phyloP scores from a whole-genome alignment of 1,140 invertebrate genomes.

The Adelges cooleyi region DNA sequence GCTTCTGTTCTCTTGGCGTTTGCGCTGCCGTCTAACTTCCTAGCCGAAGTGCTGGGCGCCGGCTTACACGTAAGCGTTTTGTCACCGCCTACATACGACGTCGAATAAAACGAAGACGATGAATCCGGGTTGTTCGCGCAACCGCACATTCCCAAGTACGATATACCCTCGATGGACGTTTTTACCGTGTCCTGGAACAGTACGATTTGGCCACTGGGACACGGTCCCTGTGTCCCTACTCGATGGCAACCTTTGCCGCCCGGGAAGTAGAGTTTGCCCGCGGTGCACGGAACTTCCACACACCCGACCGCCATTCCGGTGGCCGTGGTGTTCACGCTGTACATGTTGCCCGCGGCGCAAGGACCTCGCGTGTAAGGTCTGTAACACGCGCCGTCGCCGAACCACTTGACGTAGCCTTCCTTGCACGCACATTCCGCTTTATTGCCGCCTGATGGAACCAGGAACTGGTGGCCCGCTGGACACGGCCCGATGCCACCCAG shows the following conservation, averaged over 20 bases:
- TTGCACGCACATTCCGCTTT: slow-evolving; percentile 55
- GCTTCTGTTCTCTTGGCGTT: neutral
- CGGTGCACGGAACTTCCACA: slow-evolving; percentile 51
- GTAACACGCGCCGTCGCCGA: slow-evolving; percentile 55
- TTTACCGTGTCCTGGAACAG: slow-evolving; percentile 62
- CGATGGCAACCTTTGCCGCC: slow-evolving; percentile 57
- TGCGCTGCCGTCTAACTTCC: neutral
- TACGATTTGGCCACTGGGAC: slow-evolving; percentile 53
- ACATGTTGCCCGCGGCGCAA: slow-evolving; percentile 51
- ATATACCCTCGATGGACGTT: slow-evolving; percentile 61
- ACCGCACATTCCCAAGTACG: slow-evolving; percentile 67
- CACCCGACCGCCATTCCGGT: slow-evolving; percentile 31
- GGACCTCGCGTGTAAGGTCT: slow-evolving; percentile 62
- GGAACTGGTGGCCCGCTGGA: slow-evolving; percentile 52
- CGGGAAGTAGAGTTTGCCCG: slow-evolving; percentile 61
- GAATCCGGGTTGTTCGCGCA: slow-evolving; percentile 42
- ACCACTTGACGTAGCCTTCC: slow-evolving; percentile 52
- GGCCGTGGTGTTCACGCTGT: slow-evolving; percentile 31
- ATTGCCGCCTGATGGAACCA: slow-evolving; percentile 34
- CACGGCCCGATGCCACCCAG: slow-evolving; percentile 58
- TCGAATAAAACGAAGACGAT: slow-evolving; percentile 23
- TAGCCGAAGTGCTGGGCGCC: neutral
- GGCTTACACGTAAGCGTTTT: neutral
- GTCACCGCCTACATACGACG: neutral
- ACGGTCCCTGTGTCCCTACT: slow-evolving; percentile 60